Conservation (phyloP, 2,113 vertebrate species). For the Limnothrissa miodon region DNA sequence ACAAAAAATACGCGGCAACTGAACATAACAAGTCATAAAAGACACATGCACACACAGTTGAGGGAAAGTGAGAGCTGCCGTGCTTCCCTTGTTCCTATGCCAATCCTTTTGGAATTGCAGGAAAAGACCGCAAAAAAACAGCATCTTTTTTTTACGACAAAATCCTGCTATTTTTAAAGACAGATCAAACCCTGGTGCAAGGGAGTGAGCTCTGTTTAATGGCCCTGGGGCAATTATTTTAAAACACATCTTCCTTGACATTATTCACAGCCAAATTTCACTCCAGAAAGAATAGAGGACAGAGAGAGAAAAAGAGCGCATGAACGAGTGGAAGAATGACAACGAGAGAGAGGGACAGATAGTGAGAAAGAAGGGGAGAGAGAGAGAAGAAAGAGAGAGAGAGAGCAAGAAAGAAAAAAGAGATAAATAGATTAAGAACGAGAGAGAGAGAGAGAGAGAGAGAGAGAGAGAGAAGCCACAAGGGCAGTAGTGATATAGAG, state of each 20-base stretch:
- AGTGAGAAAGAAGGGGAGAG: background rate
- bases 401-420: background rate
- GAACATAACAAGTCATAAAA: conserved; percentile 66
- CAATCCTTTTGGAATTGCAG: conserved; percentile 68
- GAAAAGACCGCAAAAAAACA: conserved; percentile 66
- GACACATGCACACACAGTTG: conserved; percentile 54
- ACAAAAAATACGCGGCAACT: conserved; percentile 50
- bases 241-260: conserved; percentile 60
- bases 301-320: background rate
- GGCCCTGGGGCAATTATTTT: conserved; percentile 53
- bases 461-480: conserved; percentile 5
- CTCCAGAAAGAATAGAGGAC: conserved; percentile 43
- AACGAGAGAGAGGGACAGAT: conserved; percentile 38
- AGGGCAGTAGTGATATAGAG: background rate
- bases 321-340: conserved; percentile 38
- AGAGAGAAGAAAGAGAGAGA: conserved; percentile 40
- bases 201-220: conserved; percentile 56
- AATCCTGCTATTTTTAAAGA: conserved; percentile 70
- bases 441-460: background rate
- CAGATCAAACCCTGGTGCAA: conserved; percentile 54
- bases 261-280: conserved; percentile 58
- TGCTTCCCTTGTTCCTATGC: conserved; percentile 64
- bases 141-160: conserved; percentile 68
- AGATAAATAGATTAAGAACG: background rate
- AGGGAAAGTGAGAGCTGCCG: conserved; percentile 45